These are phyloP conservation scores for Festucalex cinctus DNA, from an alignment of 2,113 vertebrate genomes.

Conservation along the genomic window DNA sequence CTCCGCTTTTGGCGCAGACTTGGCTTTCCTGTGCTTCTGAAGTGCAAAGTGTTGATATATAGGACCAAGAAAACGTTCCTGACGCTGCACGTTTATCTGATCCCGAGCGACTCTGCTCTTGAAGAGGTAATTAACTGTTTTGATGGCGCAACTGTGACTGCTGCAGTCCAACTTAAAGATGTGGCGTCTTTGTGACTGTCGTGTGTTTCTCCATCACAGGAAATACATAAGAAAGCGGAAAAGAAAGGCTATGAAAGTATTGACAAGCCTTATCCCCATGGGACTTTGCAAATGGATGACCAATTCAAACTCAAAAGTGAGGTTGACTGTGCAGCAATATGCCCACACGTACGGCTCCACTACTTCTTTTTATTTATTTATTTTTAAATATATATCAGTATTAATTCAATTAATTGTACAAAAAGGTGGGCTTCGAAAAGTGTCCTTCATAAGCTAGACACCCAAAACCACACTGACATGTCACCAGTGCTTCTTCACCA, in stretches of 20 bases:
- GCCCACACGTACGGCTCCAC: neutral
- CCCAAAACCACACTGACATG: too few relatives aligned
- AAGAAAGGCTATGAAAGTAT: neutral
- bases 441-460: too few relatives aligned
- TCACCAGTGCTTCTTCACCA: too few relatives aligned
- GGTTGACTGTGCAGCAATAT: neutral
- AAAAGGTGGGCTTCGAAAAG: too few relatives aligned
- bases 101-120: constrained; percentile 8
- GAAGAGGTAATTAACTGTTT: constrained; percentile 1
- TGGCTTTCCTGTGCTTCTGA: neutral
- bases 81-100: constrained; percentile 4
- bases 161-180: neutral
- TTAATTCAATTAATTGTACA: too few relatives aligned
- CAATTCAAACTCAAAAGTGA: neutral
- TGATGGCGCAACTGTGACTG: neutral
- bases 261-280: neutral
- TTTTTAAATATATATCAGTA: too few relatives aligned
- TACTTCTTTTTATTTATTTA: too few relatives aligned
- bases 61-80: constrained; percentile 16
- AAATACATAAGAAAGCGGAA: neutral
- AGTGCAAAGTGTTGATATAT: constrained; percentile 19
- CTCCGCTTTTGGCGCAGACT: neutral
- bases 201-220: neutral
- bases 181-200: neutral
- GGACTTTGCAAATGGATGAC: neutral